phyloP scores from a whole-genome alignment of 2,113 vertebrate species.

The Phodopus roborovskii region DNA sequence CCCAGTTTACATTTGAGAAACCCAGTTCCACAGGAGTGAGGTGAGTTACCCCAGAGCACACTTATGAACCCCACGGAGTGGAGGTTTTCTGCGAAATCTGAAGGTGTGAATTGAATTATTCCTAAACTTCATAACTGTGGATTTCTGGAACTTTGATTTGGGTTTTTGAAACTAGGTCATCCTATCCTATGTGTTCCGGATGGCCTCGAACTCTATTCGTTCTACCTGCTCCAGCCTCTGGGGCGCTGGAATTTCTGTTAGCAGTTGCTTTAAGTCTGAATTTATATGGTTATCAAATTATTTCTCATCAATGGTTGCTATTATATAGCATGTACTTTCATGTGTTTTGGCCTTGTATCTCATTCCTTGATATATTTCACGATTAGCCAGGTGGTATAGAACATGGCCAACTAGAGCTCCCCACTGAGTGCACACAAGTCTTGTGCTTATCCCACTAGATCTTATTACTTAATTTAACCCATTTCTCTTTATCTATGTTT shows the following conservation, averaged over 20 bases:
- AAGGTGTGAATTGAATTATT: not conserved
- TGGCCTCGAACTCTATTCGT: not conserved
- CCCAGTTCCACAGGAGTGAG: not conserved
- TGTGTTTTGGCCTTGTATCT: not conserved
- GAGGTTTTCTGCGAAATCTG: too few relatives aligned
- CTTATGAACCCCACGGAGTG: not conserved
- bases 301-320: not conserved
- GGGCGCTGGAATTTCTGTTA: not conserved
- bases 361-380: not conserved
- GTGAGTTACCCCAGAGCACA: not conserved
- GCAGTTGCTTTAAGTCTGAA: not conserved
- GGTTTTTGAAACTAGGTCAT: not conserved
- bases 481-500: too few relatives aligned
- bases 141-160: not conserved
- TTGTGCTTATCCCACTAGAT: too few relatives aligned
- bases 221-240: not conserved
- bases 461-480: too few relatives aligned
- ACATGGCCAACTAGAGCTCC: not conserved
- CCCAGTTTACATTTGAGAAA: not conserved
- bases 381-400: not conserved
- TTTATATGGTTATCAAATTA: not conserved
- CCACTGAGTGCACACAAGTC: not conserved
- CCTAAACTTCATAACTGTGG: not conserved
- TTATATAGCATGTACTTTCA: not conserved
- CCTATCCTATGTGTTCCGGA: not conserved